These are phyloP conservation scores for Thyatira batis DNA, from an alignment of 2,888 invertebrate genomes.

Conservation along the genomic window DNA sequence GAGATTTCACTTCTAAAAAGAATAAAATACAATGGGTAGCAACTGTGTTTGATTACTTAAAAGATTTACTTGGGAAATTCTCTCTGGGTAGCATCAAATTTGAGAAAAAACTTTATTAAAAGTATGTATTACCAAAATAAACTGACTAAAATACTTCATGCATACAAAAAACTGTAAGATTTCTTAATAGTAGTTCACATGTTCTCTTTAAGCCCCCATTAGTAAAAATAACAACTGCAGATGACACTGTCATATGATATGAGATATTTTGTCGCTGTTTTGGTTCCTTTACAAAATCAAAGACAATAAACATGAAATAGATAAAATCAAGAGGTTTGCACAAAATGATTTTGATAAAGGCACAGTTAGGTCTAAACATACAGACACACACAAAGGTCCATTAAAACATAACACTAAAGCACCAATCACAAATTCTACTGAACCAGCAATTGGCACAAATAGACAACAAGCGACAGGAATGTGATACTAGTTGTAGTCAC, in stretches of 20 bases:
- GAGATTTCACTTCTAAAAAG: background rate
- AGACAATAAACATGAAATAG: background rate
- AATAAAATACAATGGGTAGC: background rate
- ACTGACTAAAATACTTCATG: no score
- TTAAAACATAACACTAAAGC: background rate
- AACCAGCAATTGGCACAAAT: background rate
- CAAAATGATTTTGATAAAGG: background rate
- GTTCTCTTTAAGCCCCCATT: background rate
- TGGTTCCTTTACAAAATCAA: background rate
- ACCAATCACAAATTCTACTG: background rate
- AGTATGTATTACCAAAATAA: background rate
- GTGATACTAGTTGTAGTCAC: background rate
- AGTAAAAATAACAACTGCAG: background rate
- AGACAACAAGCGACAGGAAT: background rate
- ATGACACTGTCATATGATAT: background rate
- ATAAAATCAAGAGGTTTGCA: background rate
- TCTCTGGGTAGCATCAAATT: background rate
- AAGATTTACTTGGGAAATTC: no score
- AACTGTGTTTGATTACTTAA: background rate
- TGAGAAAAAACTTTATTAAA: no score
- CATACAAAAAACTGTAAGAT: background rate
- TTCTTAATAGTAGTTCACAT: no score
- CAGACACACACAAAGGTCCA: background rate
- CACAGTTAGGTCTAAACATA: background rate
- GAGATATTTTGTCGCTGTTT: background rate